Percentiles rank a stretch among this genome's conserved stretches.
These are phyloP conservation scores for Takifugu bimaculatus DNA, from an alignment of 2,113 vertebrate species.

Conservation along the genomic window DNA sequence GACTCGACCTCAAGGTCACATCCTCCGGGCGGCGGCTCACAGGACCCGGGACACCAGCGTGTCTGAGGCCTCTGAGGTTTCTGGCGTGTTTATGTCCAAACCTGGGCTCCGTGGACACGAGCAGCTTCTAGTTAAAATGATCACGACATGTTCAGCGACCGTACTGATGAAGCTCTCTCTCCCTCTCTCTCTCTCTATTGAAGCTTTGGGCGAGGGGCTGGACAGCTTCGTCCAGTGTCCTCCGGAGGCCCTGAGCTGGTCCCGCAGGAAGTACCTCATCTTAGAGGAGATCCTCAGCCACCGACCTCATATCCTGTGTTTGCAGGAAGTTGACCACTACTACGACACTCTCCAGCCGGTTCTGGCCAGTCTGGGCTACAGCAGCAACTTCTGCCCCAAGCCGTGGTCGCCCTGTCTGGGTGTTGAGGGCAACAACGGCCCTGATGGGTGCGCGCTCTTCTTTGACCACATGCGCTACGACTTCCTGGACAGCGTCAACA, in stretches of 20 bases:
- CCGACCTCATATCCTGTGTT: constrained; percentile 88
- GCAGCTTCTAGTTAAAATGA: too few relatives aligned
- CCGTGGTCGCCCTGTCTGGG: constrained; percentile 91
- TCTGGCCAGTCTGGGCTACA: constrained; percentile 86
- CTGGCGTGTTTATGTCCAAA: too few relatives aligned
- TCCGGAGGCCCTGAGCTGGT: constrained; percentile 89
- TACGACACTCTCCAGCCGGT: constrained; percentile 92
- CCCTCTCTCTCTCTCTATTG: constrained; percentile 33
- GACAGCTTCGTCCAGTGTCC: constrained; percentile 92
- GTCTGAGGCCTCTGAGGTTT: too few relatives aligned
- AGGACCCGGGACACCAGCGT: too few relatives aligned
- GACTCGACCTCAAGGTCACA: too few relatives aligned
- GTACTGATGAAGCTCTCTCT: not conserved
- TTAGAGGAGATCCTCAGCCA: constrained; percentile 92
- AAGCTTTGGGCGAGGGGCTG: constrained; percentile 93
- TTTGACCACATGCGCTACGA: constrained; percentile 83
- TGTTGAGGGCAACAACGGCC: constrained; percentile 90
- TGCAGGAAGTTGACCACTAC: constrained; percentile 97
- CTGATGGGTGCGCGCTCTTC: constrained; percentile 93
- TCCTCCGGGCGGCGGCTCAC: too few relatives aligned
- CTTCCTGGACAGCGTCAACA: constrained; percentile 74
- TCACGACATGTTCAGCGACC: too few relatives aligned
- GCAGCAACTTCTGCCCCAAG: constrained; percentile 88
- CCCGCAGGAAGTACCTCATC: constrained; percentile 91
- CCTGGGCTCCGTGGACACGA: too few relatives aligned